A percentile compares a stretch with the other conserved stretches of the same genome.
These are phyloP conservation scores for Drosophila paramelanica DNA, from an alignment of 2,888 invertebrate genomes.

Conservation along the genomic window DNA sequence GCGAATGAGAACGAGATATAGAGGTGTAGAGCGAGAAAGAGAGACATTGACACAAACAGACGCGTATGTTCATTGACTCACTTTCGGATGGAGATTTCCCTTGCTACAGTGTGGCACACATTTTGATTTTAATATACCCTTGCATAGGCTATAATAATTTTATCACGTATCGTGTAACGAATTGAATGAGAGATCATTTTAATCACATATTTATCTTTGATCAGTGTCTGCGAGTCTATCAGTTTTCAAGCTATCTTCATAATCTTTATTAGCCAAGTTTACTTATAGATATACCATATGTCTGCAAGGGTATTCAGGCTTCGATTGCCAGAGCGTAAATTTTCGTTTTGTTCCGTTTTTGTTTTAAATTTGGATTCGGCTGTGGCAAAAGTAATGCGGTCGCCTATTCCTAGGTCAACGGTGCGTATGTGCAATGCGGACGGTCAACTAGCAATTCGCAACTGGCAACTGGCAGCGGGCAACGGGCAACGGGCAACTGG, in stretches of 20 bases:
- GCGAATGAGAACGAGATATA: neutral
- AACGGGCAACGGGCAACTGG: constrained; percentile 16
- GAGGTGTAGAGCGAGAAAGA: neutral
- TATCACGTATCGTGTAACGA: neutral
- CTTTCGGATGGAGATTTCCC: constrained; percentile 20
- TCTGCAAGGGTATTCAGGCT: neutral
- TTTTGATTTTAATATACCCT: constrained; percentile 21
- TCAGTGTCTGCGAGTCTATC: neutral
- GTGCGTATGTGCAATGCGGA: constrained; percentile 67
- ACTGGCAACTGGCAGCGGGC: constrained; percentile 7
- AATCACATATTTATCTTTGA: neutral
- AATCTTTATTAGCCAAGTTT: no score
- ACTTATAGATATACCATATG: no score
- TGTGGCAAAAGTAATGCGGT: constrained; percentile 61
- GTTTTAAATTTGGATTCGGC: constrained; percentile 29
- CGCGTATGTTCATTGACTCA: constrained; percentile 14
- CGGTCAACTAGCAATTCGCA: constrained; percentile 19
- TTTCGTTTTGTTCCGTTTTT: constrained; percentile 14
- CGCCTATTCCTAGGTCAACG: constrained; percentile 55
- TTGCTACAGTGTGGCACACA: constrained; percentile 38
- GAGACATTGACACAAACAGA: neutral
- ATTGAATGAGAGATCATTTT: neutral
- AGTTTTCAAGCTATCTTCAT: no score
- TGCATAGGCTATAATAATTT: neutral
- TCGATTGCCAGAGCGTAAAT: neutral